These are phyloP conservation scores for Odontophorus gujanensis DNA, from an alignment of 2,113 vertebrate genomes.

Conservation along the genomic window DNA sequence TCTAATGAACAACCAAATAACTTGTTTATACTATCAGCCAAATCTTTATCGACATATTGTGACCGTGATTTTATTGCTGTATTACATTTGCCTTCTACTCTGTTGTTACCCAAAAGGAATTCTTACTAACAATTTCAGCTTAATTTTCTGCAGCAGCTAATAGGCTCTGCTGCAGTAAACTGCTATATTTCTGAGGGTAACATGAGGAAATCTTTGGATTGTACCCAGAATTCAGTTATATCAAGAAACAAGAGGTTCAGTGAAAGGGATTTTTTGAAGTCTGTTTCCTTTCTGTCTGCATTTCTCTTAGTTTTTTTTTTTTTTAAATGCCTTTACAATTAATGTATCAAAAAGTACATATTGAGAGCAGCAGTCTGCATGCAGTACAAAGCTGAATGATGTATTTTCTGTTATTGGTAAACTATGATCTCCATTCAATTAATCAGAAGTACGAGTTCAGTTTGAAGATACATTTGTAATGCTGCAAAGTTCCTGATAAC, in stretches of 20 bases:
- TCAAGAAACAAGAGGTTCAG: neutral
- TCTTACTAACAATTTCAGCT: neutral
- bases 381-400: neutral
- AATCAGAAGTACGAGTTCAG: neutral
- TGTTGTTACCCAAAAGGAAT: neutral
- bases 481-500: neutral
- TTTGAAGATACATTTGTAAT: neutral
- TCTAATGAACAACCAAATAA: neutral
- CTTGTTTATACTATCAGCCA: neutral
- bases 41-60: neutral
- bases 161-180: neutral
- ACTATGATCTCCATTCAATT: neutral
- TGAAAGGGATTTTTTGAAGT: neutral
- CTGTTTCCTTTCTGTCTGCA: neutral
- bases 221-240: neutral
- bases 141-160: neutral
- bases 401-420: neutral
- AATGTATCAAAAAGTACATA: neutral
- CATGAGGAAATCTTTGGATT: neutral
- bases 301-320: neutral
- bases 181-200: neutral
- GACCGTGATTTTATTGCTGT: neutral
- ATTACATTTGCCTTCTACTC: neutral
- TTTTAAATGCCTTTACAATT: neutral
- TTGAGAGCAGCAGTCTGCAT: neutral